These are phyloP conservation scores for Diorhabda elongata DNA, from an alignment of 1,140 invertebrate genomes.

Conservation along the genomic window DNA sequence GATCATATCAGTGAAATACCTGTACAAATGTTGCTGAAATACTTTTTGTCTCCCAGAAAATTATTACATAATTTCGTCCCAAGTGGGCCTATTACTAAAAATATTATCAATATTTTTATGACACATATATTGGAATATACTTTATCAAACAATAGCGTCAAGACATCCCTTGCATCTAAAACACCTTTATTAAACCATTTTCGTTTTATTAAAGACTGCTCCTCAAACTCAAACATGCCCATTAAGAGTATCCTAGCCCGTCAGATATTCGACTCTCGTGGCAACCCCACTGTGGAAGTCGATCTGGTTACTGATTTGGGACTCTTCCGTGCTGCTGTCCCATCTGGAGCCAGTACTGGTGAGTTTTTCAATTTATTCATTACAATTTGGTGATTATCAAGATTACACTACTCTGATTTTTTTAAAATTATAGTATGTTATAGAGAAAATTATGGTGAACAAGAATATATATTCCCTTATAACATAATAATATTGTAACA, in stretches of 20 bases:
- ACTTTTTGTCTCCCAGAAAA: too few species aligned
- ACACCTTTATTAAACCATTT: constrained; percentile 5
- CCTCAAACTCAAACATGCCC: constrained; percentile 12
- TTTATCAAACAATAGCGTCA: neutral
- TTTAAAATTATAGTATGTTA: too few species aligned
- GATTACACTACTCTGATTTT: too few species aligned
- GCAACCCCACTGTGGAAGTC: constrained; percentile 98
- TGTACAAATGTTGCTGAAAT: too few species aligned
- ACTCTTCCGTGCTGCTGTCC: constrained; percentile 95
- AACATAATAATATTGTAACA: too few species aligned
- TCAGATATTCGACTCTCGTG: constrained; percentile 97
- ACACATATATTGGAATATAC: neutral
- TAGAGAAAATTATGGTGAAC: too few species aligned
- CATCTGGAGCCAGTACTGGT: constrained; percentile 95
- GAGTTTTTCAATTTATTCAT: constrained; percentile 10
- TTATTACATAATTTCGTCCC: too few species aligned
- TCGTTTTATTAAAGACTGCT: constrained; percentile 1
- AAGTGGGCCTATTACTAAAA: too few species aligned
- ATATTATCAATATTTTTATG: neutral
- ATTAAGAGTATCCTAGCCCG: constrained; percentile 84
- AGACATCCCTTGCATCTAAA: neutral
- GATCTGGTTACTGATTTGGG: constrained; percentile 80
- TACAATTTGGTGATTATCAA: neutral
- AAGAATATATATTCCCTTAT: too few species aligned
- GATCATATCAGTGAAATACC: too few species aligned